These are phyloP conservation scores for Ciconia boyciana DNA, from an alignment of 2,113 vertebrate genomes.

Conservation along the genomic window DNA sequence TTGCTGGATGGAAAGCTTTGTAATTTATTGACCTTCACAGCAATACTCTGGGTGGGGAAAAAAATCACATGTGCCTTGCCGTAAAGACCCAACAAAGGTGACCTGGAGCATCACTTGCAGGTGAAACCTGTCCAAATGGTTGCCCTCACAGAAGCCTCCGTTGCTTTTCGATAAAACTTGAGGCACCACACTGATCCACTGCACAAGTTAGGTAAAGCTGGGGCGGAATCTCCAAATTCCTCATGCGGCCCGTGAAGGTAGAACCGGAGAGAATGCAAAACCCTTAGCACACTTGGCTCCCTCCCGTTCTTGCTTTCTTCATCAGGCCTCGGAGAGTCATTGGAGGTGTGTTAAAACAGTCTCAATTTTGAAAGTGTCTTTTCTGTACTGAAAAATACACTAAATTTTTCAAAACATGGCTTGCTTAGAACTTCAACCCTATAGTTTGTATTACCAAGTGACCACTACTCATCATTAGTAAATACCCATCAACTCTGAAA, in stretches of 20 bases:
- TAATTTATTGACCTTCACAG: not conserved
- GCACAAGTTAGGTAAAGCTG: not conserved
- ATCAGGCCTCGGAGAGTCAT: not conserved
- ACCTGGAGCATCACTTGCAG: not conserved
- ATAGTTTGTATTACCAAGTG: not conserved
- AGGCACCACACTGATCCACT: not conserved
- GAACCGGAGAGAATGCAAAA: not conserved
- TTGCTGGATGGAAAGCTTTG: not conserved
- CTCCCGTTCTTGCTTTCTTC: not conserved
- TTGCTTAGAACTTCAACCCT: not conserved
- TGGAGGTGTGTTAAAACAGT: not conserved
- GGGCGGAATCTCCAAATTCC: not conserved
- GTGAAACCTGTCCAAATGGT: not conserved
- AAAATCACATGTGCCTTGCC: rapidly evolving
- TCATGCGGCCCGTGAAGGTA: not conserved
- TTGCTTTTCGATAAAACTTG: not conserved
- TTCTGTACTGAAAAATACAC: not conserved
- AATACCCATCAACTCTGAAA: not conserved
- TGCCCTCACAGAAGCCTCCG: not conserved
- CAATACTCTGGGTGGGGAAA: not conserved
- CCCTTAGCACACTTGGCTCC: not conserved
- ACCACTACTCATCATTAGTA: not conserved
- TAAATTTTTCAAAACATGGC: not conserved
- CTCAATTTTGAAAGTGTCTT: not conserved
- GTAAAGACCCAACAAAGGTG: not conserved